Evolutionary conservation across 2,888 invertebrate species (phyloP).

Genomic region (Cosmia trapezina): DNA sequence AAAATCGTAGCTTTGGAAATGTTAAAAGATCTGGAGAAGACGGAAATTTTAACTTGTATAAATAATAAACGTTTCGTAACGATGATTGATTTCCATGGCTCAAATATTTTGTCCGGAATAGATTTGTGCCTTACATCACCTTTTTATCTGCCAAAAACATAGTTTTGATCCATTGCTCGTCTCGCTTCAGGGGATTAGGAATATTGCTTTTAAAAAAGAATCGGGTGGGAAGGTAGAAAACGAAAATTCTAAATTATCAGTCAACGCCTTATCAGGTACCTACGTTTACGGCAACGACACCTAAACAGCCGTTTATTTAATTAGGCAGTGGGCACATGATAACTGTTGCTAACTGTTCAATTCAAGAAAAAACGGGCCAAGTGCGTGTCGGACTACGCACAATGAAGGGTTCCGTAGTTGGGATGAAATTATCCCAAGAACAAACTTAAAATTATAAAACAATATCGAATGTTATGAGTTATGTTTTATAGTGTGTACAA

Average conservation of each 20-base stretch:
- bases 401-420: too few species aligned
- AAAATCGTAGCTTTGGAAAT: background rate
- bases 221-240: background rate
- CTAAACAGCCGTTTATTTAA: background rate
- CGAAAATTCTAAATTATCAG: background rate
- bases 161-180: background rate
- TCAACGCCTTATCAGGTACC: background rate
- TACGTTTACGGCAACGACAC: background rate
- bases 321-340: background rate
- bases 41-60: background rate
- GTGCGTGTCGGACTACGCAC: too few species aligned
- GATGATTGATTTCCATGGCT: background rate
- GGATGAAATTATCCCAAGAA: too few species aligned
- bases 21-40: background rate
- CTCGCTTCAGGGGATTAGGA: background rate
- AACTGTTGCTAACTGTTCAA: background rate
- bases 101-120: background rate
- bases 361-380: too few species aligned
- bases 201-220: background rate
- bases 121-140: background rate
- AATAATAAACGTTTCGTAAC: background rate
- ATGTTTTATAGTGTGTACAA: too few species aligned
- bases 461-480: too few species aligned
- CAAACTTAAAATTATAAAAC: too few species aligned
- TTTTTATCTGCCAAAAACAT: background rate